A percentile compares a stretch with the other conserved stretches of the same genome.
These are phyloP conservation scores for Macrobrachium rosenbergii DNA, from an alignment of 1,140 invertebrate genomes.

Conservation along the genomic window DNA sequence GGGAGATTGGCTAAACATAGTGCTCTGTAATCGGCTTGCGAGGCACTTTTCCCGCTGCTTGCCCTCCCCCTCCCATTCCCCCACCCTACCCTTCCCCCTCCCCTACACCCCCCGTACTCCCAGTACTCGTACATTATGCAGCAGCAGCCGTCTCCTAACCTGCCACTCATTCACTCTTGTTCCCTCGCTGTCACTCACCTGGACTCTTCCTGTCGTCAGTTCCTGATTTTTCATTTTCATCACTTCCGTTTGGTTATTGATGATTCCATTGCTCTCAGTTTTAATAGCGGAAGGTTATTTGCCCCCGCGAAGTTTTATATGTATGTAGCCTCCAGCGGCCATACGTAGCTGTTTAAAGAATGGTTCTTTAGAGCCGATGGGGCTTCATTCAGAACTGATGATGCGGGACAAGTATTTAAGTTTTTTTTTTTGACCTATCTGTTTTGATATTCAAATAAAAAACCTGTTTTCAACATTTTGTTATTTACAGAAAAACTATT, in stretches of 20 bases:
- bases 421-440: too few species aligned
- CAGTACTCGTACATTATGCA: neutral
- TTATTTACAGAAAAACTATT: too few species aligned
- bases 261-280: too few species aligned
- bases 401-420: too few species aligned
- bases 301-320: too few species aligned
- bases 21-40: slow-evolving; percentile 29
- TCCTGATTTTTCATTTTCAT: neutral
- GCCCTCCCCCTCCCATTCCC: neutral
- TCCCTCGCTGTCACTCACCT: neutral
- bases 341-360: too few species aligned
- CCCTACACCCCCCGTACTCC: neutral
- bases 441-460: too few species aligned
- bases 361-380: too few species aligned
- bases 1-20: slow-evolving; percentile 11
- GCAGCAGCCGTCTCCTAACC: neutral
- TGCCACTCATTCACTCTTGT: neutral
- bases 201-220: neutral
- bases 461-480: too few species aligned
- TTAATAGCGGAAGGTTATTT: too few species aligned
- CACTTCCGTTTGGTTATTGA: neutral
- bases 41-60: slow-evolving; percentile 26
- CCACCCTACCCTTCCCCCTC: neutral
- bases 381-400: too few species aligned
- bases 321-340: too few species aligned